These are phyloP conservation scores for Lasioglossum pauxillum DNA, from an alignment of 2,888 invertebrate species.

Conservation along the genomic window DNA sequence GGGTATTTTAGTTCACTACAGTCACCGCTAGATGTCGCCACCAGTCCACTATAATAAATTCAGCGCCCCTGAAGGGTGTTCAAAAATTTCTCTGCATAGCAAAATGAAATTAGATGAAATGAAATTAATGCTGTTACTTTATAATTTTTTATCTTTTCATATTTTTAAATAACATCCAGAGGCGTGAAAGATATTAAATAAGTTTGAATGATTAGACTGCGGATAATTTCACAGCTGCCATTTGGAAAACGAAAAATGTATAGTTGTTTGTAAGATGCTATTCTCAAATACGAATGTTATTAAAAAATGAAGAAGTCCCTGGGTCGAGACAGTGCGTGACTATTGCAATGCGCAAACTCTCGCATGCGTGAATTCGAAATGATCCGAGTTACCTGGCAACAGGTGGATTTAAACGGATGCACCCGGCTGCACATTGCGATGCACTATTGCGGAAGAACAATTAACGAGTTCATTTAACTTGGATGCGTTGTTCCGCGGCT, in stretches of 20 bases:
- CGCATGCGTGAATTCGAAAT: slow-evolving; percentile 1
- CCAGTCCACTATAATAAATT: not conserved
- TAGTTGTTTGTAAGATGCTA: not conserved
- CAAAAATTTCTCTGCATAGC: not conserved
- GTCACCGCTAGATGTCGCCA: not conserved
- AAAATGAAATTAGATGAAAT: not conserved
- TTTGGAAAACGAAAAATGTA: no score
- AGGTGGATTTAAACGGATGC: slow-evolving; percentile 53
- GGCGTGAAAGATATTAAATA: not conserved
- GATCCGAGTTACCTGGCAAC: slow-evolving; percentile 35
- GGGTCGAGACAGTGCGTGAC: not conserved
- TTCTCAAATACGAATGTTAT: not conserved
- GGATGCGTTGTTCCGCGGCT: slow-evolving; percentile 39
- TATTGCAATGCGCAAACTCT: not conserved
- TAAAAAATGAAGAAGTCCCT: not conserved
- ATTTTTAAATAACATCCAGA: not conserved
- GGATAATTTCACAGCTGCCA: no score
- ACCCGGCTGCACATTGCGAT: slow-evolving; percentile 39
- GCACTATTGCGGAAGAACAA: slow-evolving; percentile 57
- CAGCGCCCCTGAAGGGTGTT: not conserved
- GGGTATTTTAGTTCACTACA: not conserved
- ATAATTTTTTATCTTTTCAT: not conserved
- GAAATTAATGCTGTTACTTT: not conserved
- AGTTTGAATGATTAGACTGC: not conserved
- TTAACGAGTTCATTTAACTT: slow-evolving; percentile 64